Evolutionary conservation across 2,797 vertebrate species (phyloP), one percentile per base, ranked within the genome.

Genomic region (Urophycis tenuis): DNA sequence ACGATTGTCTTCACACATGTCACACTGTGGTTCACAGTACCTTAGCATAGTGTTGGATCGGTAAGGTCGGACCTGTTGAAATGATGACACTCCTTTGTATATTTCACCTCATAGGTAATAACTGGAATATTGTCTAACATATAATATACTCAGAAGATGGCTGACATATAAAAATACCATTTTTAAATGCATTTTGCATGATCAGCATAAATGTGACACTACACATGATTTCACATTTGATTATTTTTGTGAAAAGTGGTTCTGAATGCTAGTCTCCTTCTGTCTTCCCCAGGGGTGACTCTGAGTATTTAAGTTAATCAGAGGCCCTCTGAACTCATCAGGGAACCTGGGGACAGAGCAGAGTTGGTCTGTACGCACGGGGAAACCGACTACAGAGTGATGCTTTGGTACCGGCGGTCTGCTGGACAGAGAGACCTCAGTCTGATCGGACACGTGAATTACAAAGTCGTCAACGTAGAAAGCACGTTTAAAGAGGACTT

Each of bases 341-440:
- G 36, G 69, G 70, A 30, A 69, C n/a, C 76, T 9, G 85, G 85
- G 76, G 77, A 84, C 0, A 76, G 73, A 25, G 77, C 87, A 11
- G 82, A 88, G 60, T 74, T 92, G 14, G 77, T 79, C 75, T 92
- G 90, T 75, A 80, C 1, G 9, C 86, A 92, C 30, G 35, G 71
- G 0, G 80, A 82, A 41, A 83, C 75, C 0, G 75, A 84, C 77
- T 89, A 60, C 71, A 74, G 0, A 0, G 6, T 80, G 1, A 90
- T 91, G 86, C 78, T 77, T n/a, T 92, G 89, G 90, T 91, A 85
- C 75, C 86, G 87, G 31, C 83, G 81, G 74, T 64, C 75, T 11
- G 32, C 73, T 14, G 73, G 84, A 77, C 79, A 84, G 3, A 53
- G 0, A 34, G 74, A 78, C 25, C 79, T 89, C 75, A 85, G 78